Evolutionary conservation across 2,797 vertebrate species (phyloP).

Genomic region (Platalea minor): DNA sequence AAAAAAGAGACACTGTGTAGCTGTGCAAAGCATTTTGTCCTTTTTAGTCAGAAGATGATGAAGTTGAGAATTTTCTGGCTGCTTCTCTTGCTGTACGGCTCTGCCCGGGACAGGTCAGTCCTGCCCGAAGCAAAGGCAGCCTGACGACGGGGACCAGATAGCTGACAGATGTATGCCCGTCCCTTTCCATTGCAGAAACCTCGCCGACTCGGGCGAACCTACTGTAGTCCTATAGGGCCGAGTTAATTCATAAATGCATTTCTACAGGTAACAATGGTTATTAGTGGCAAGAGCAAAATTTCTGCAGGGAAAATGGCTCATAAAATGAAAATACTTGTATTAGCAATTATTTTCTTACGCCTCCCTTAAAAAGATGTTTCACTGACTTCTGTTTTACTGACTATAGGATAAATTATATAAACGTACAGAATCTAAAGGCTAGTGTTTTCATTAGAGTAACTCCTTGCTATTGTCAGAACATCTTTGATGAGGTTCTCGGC

Average conservation of each 20-base stretch:
- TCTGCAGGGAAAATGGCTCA: not conserved
- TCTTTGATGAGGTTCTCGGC: not conserved
- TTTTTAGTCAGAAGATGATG: not conserved
- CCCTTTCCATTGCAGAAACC: not conserved
- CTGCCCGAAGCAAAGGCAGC: not conserved
- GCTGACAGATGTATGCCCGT: no score
- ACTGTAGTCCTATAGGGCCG: not conserved
- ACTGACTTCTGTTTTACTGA: not conserved
- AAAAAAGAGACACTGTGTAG: not conserved
- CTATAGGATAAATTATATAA: not conserved
- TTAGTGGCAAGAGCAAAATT: not conserved
- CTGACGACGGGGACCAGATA: not conserved
- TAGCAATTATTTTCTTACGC: not conserved
- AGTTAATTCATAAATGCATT: not conserved
- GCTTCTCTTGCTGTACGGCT: not conserved
- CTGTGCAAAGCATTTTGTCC: not conserved
- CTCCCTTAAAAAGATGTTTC: not conserved
- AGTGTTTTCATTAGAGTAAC: not conserved
- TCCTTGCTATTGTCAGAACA: not conserved
- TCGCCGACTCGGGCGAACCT: not conserved
- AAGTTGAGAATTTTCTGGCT: not conserved
- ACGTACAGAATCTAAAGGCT: not conserved
- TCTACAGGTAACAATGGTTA: no score
- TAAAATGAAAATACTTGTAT: not conserved
- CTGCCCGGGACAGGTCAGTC: not conserved